These are phyloP conservation scores for Clarias magur DNA, from an alignment of 2,113 vertebrate genomes.

Conservation along the genomic window DNA sequence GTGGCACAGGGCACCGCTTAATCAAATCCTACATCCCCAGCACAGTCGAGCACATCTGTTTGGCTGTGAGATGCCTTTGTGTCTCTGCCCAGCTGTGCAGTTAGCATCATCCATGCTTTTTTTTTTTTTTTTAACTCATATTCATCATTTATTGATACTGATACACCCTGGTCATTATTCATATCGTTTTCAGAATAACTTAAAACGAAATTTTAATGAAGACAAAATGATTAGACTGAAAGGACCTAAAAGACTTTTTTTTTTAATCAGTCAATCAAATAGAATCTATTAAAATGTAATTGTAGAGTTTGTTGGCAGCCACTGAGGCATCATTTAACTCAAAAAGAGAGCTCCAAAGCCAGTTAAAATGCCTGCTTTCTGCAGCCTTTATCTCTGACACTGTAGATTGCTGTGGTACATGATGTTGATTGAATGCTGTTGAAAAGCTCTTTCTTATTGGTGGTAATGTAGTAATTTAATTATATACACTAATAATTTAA, in stretches of 20 bases:
- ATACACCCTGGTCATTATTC: background rate
- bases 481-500: background rate
- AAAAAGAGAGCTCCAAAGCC: background rate
- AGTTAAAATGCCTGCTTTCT: background rate
- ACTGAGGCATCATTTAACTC: background rate
- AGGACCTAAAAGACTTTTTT: background rate
- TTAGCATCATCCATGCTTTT: background rate
- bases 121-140: background rate
- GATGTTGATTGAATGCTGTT: background rate
- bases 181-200: background rate
- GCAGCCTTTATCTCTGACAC: background rate
- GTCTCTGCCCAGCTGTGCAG: background rate
- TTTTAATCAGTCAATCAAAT: background rate
- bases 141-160: background rate
- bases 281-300: background rate
- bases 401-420: too few relatives aligned
- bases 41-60: conserved; percentile 32
- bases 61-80: conserved; percentile 2
- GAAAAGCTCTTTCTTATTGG: background rate
- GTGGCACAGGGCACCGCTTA: conserved; percentile 23
- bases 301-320: background rate
- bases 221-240: background rate
- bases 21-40: conserved; percentile 41
- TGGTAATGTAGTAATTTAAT: background rate
- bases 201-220: background rate